These are phyloP conservation scores for Tipula vernalis DNA, from an alignment of 2,888 invertebrate genomes.

Conservation along the genomic window DNA sequence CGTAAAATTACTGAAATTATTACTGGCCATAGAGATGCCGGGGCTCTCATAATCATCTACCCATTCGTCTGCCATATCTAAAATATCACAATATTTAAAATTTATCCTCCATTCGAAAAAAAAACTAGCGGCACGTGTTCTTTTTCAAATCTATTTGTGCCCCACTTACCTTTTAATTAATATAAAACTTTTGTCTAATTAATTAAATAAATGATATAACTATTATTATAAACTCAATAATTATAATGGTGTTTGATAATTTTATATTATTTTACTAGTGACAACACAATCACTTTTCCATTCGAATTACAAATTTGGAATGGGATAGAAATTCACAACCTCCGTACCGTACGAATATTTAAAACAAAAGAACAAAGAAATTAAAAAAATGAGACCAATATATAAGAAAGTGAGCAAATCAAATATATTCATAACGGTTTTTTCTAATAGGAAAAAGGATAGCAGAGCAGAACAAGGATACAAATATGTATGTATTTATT, in stretches of 20 bases:
- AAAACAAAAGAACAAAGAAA: not conserved
- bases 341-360: not conserved
- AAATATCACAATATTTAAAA: conserved; percentile 11
- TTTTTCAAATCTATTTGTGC: not conserved
- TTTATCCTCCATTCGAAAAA: not conserved
- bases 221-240: not conserved
- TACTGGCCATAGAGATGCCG: not conserved
- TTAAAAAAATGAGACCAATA: not conserved
- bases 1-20: not conserved
- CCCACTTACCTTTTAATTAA: not conserved
- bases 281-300: not conserved
- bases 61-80: conserved; percentile 23
- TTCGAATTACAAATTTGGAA: not conserved
- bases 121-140: not conserved
- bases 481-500: not conserved
- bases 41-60: conserved; percentile 16
- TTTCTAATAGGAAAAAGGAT: not conserved
- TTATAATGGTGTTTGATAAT: no score
- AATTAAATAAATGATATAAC: not conserved
- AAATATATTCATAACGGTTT: not conserved
- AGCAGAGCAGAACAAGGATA: not conserved
- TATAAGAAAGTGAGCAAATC: not conserved
- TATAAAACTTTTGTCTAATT: not conserved
- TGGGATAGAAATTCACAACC: not conserved
- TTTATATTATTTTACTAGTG: not conserved